phyloP scores from a whole-genome alignment of 2,113 vertebrate genomes.

The Channa maculata region DNA sequence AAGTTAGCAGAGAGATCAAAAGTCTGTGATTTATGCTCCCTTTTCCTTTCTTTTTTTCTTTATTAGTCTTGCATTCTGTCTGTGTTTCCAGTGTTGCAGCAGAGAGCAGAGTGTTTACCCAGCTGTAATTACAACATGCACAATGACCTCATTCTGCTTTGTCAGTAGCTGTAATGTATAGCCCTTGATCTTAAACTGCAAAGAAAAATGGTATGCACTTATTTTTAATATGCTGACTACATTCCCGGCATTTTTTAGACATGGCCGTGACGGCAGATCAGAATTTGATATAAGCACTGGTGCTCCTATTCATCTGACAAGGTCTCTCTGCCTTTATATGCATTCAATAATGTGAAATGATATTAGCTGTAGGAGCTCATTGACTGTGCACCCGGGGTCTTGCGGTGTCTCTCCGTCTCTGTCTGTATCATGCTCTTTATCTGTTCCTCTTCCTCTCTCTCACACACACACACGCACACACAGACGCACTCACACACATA shows the following conservation, averaged over 20 bases:
- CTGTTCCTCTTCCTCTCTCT: constrained; percentile 48
- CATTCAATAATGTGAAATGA: constrained; percentile 74
- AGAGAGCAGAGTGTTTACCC: constrained; percentile 62
- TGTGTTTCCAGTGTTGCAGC: constrained; percentile 37
- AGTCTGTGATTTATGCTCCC: neutral
- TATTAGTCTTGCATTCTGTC: neutral
- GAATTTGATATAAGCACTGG: constrained; percentile 69
- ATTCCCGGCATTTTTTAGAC: constrained; percentile 58
- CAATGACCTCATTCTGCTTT: constrained; percentile 76
- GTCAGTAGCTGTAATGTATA: constrained; percentile 69
- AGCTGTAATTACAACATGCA: constrained; percentile 74
- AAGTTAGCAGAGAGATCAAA: constrained; percentile 15
- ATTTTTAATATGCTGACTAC: constrained; percentile 71
- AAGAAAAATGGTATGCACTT: constrained; percentile 64
- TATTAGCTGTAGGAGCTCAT: constrained; percentile 76
- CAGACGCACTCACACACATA: constrained; percentile 5
- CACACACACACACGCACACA: constrained; percentile 16
- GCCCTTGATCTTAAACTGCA: constrained; percentile 70
- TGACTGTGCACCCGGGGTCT: constrained; percentile 69
- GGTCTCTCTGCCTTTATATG: constrained; percentile 66
- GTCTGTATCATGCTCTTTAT: constrained; percentile 49
- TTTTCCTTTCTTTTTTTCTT: neutral
- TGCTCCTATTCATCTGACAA: constrained; percentile 67
- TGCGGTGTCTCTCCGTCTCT: constrained; percentile 50
- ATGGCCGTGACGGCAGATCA: constrained; percentile 59